phyloP scores from a whole-genome alignment of 2,113 vertebrate species.

The Lasiurus cinereus region DNA sequence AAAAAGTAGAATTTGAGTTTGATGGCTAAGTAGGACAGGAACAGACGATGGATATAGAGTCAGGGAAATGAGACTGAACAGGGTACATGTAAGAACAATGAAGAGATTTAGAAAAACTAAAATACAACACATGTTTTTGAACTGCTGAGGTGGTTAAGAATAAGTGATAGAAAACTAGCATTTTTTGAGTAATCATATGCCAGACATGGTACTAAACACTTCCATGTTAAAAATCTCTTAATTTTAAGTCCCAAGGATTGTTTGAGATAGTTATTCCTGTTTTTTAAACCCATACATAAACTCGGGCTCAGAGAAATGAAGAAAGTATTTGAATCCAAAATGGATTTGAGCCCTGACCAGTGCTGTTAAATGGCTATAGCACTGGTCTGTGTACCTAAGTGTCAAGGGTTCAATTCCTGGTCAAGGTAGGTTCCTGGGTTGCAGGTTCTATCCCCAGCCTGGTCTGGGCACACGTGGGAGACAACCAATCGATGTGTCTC shows the following conservation, averaged over 20 bases:
- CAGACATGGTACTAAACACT: not conserved
- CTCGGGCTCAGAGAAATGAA: no score
- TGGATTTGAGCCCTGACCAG: not conserved
- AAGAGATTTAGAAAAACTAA: not conserved
- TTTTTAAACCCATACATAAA: not conserved
- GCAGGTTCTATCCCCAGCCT: no score
- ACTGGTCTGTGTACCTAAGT: no score
- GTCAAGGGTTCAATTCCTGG: no score
- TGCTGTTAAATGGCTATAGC: no score
- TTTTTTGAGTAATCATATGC: constrained; percentile 21
- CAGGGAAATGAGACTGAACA: not conserved
- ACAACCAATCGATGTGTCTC: no score
- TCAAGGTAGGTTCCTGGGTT: no score
- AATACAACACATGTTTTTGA: not conserved
- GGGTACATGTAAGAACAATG: not conserved
- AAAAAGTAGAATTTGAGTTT: constrained; percentile 29
- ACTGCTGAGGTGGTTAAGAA: not conserved
- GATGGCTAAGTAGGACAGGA: not conserved
- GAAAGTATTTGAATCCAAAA: no score
- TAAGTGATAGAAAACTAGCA: not conserved
- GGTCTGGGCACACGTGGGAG: no score
- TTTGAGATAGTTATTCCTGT: not conserved
- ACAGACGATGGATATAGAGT: not conserved
- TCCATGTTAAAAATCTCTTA: constrained; percentile 16
- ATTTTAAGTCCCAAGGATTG: not conserved